Conservation (phyloP, 2,797 vertebrate species). For the Octomys mimax region DNA sequence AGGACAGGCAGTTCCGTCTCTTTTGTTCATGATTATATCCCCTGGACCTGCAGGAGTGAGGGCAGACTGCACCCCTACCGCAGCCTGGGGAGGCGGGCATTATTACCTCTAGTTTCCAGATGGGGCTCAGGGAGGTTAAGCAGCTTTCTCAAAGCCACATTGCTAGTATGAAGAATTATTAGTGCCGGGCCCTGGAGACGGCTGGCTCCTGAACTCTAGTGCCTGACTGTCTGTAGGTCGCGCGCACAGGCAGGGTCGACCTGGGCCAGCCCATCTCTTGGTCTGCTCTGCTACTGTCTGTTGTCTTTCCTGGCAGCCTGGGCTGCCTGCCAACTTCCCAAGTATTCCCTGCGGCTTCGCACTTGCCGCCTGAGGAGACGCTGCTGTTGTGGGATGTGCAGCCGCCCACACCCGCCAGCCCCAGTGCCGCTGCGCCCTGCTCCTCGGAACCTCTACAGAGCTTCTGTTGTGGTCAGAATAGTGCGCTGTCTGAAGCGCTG, state of each 20-base stretch:
- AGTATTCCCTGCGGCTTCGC: not conserved
- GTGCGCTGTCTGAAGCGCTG: not conserved
- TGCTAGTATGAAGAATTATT: not conserved
- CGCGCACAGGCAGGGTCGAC: not conserved
- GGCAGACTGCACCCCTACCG: not conserved
- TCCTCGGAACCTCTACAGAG: not conserved
- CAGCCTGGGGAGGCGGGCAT: not conserved
- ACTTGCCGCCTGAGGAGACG: not conserved
- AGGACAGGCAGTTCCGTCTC: not conserved
- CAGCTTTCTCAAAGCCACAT: not conserved
- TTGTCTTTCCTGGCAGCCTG: not conserved
- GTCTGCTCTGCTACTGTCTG: not conserved
- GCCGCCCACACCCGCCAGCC: not conserved
- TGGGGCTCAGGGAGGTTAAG: not conserved
- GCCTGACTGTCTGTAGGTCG: not conserved
- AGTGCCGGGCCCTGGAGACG: not conserved
- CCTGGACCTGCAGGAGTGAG: not conserved
- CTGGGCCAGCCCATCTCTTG: not conserved
- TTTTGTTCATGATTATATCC: not conserved
- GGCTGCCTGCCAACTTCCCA: not conserved
- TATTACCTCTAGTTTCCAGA: not conserved
- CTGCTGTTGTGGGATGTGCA: not conserved
- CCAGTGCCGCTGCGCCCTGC: not conserved
- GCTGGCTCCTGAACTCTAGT: not conserved
- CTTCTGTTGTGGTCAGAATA: not conserved